A percentile compares a stretch with the other conserved stretches of the same genome.
phyloP scores from a whole-genome alignment of 92 coral and sea anemone species.

The Plumapathes pennacea region DNA sequence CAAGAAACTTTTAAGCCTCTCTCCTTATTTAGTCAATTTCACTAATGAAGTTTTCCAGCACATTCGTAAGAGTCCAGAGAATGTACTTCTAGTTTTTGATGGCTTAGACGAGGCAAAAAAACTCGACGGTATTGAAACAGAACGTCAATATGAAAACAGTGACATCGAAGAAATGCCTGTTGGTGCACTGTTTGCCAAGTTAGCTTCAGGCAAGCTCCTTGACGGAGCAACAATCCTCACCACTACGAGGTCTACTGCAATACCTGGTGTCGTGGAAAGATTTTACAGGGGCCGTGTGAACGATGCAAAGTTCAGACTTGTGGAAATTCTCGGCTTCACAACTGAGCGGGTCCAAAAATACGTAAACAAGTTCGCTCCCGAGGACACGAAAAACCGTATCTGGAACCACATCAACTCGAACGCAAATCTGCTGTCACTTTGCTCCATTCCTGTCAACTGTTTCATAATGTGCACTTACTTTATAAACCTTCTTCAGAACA shows the following conservation, averaged over 20 bases:
- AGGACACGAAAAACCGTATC: conserved; percentile 4
- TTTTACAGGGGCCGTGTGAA: too few species aligned
- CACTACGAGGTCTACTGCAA: conserved; percentile 47
- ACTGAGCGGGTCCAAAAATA: conserved; percentile 38
- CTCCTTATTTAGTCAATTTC: not conserved
- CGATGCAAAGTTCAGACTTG: conserved; percentile 8
- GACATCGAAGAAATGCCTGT: conserved; percentile 7
- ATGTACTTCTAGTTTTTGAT: conserved; percentile 49
- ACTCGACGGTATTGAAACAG: conserved; percentile 8
- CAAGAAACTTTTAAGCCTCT: conserved; percentile 6
- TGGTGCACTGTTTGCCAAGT: conserved; percentile 36
- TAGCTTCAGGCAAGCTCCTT: conserved; percentile 20
- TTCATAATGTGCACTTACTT: conserved; percentile 22
- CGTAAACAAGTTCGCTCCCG: conserved; percentile 14
- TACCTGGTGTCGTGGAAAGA: conserved; percentile 19
- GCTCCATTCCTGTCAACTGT: conserved; percentile 65
- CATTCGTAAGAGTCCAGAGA: conserved; percentile 25
- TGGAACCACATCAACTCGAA: conserved; percentile 28
- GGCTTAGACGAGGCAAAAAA: conserved; percentile 57
- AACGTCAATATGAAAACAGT: conserved; percentile 1
- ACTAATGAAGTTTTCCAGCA: conserved; percentile 16
- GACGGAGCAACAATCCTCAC: conserved; percentile 49
- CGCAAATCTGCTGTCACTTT: conserved; percentile 25
- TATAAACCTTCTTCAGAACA: not conserved
- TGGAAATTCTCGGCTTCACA: conserved; percentile 60